phyloP scores from a whole-genome alignment of 2,113 vertebrate species.

The Rhinichthys klamathensis region DNA sequence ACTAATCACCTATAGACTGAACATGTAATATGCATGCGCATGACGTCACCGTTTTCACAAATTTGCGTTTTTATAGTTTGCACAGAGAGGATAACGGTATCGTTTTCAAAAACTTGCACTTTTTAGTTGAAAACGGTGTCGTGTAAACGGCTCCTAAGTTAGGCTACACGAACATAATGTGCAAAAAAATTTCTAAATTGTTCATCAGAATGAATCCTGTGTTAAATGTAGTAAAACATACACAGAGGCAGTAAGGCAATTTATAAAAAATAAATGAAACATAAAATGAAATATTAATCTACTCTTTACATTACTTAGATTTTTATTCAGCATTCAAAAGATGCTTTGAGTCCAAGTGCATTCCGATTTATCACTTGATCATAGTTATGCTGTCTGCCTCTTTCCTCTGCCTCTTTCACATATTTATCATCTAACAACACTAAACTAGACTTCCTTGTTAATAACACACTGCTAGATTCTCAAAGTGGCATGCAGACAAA shows the following conservation, averaged over 20 bases:
- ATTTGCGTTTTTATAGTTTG: too few relatives aligned
- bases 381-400: neutral
- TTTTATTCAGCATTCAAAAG: neutral
- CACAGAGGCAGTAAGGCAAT: neutral
- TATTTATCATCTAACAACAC: neutral
- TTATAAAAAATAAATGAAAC: neutral
- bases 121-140: too few relatives aligned
- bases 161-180: neutral
- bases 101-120: too few relatives aligned
- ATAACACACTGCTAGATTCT: neutral
- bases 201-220: neutral
- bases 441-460: neutral
- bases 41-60: too few relatives aligned
- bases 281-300: neutral
- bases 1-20: too few relatives aligned
- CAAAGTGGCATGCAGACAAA: neutral
- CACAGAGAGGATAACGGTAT: too few relatives aligned
- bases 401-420: neutral
- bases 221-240: neutral
- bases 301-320: neutral
- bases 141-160: neutral
- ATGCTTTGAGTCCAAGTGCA: neutral
- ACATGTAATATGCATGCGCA: too few relatives aligned
- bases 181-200: neutral
- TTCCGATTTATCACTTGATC: neutral